Percentiles rank a stretch among this genome's conserved stretches.
These are phyloP conservation scores for Tetragonula carbonaria DNA, from an alignment of 2,888 invertebrate species.

Conservation along the genomic window DNA sequence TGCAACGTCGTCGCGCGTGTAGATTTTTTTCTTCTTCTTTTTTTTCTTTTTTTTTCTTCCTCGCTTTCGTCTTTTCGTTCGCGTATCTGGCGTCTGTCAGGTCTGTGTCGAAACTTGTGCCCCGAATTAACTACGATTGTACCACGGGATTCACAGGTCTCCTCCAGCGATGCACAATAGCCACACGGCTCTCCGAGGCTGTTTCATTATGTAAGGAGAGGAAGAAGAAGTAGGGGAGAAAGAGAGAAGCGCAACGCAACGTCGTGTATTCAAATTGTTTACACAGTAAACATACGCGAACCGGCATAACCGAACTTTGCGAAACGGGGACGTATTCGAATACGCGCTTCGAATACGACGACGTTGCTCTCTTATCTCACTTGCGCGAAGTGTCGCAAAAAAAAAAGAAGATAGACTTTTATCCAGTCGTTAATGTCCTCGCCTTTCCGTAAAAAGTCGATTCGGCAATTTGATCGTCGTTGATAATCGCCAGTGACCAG, in stretches of 20 bases:
- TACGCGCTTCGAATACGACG: neutral
- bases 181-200: slow-evolving; percentile 28
- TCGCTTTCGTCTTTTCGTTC: neutral
- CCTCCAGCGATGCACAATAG: slow-evolving; percentile 38
- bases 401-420: slow-evolving; percentile 30
- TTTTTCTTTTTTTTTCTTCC: slow-evolving; percentile 19
- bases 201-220: slow-evolving; percentile 7
- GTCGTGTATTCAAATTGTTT: slow-evolving; percentile 42
- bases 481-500: slow-evolving; percentile 21
- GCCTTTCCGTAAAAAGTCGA: slow-evolving; percentile 47
- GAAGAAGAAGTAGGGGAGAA: neutral
- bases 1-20: slow-evolving; percentile 38
- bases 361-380: slow-evolving; percentile 38
- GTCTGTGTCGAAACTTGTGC: slow-evolving; percentile 63
- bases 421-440: slow-evolving; percentile 30
- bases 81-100: slow-evolving; percentile 31
- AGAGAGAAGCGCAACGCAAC: slow-evolving; percentile 3
- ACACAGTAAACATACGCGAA: slow-evolving; percentile 24
- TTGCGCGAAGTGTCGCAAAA: slow-evolving; percentile 11
- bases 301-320: slow-evolving; percentile 15
- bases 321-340: slow-evolving; percentile 20
- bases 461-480: slow-evolving; percentile 43
- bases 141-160: slow-evolving; percentile 14
- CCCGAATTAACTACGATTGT: slow-evolving; percentile 70
- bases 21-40: slow-evolving; percentile 28